Evolutionary conservation across 2,888 invertebrate species (phyloP).

Genomic region (Campoletis raptor): DNA sequence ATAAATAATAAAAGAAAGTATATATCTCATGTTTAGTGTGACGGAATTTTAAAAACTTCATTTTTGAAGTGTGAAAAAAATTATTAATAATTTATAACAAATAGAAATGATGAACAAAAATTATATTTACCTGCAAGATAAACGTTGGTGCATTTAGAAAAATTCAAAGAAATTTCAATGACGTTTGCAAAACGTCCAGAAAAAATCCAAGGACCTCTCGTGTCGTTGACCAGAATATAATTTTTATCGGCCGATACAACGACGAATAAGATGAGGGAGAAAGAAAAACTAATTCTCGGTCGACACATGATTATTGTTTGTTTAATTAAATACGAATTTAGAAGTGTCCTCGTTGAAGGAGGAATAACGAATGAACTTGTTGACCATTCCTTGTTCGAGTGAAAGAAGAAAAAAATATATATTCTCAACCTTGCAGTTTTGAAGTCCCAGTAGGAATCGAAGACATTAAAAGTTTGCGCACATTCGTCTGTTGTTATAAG

Average conservation of each 20-base stretch:
- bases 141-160: conserved; percentile 76
- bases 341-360: background rate
- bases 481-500: background rate
- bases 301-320: conserved; percentile 4
- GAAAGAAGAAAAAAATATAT: background rate
- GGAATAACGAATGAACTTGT: background rate
- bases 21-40: background rate
- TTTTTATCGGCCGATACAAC: conserved; percentile 41
- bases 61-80: background rate
- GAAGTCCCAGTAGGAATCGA: background rate
- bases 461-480: conserved; percentile 9
- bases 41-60: too few species aligned
- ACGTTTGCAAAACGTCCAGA: conserved; percentile 70
- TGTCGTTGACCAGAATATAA: conserved; percentile 52
- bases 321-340: background rate
- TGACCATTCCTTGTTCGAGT: background rate
- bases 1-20: too few species aligned
- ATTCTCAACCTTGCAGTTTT: background rate
- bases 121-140: conserved; percentile 70
- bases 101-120: background rate
- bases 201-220: conserved; percentile 69
- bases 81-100: background rate
- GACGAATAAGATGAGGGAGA: background rate
- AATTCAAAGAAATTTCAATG: conserved; percentile 71
- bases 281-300: conserved; percentile 6